phyloP scores from a whole-genome alignment of 2,113 vertebrate species.

The Alexandromys fortis region DNA sequence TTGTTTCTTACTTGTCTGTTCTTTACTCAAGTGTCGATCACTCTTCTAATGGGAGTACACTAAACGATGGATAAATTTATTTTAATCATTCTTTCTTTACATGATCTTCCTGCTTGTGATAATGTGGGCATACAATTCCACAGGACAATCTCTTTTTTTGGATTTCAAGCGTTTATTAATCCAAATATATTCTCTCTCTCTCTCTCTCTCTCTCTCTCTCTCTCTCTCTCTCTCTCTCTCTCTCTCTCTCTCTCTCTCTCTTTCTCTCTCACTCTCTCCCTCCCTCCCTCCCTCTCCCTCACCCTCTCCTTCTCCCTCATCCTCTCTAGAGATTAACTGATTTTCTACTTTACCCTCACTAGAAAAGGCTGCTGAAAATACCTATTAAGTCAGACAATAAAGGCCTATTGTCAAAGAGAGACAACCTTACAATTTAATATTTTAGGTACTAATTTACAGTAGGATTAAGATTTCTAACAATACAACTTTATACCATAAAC shows the following conservation, averaged over 20 bases:
- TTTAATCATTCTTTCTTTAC: background rate
- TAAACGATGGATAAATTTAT: background rate
- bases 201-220: background rate
- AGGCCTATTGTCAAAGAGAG: background rate
- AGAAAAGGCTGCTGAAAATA: background rate
- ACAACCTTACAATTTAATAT: background rate
- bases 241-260: background rate
- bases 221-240: background rate
- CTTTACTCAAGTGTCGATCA: background rate
- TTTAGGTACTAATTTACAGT: background rate
- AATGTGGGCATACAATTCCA: background rate
- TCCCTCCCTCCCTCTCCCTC: too few species aligned
- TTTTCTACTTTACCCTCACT: background rate
- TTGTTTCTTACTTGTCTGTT: background rate
- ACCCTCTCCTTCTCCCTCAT: too few species aligned
- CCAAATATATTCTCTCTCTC: background rate
- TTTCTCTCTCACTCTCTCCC: background rate
- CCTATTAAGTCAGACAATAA: background rate
- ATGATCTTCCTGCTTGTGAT: background rate
- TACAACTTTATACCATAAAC: background rate
- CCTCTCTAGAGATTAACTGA: background rate
- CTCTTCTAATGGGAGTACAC: too few species aligned
- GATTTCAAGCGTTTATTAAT: background rate
- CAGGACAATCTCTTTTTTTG: background rate
- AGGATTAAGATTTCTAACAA: constrained; percentile 24